These are phyloP conservation scores for Steatornis caripensis DNA, from an alignment of 2,113 vertebrate species.

Conservation along the genomic window DNA sequence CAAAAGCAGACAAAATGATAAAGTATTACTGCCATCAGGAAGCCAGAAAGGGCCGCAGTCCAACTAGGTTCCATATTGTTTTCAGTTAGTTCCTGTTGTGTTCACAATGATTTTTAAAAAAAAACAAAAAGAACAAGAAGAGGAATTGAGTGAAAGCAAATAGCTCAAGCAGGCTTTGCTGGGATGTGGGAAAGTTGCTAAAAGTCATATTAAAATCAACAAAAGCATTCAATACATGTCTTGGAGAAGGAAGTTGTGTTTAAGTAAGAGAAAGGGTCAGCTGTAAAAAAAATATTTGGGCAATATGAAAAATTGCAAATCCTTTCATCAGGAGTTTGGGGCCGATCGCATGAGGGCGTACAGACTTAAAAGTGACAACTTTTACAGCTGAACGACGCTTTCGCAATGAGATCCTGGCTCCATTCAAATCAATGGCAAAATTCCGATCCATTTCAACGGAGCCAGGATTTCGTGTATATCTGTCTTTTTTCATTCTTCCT, in stretches of 20 bases:
- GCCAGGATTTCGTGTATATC: neutral
- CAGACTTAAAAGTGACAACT: conserved; percentile 29
- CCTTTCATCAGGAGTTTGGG: conserved; percentile 13
- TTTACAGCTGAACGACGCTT: neutral
- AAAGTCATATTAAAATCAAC: conserved; percentile 43
- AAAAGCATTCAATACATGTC: conserved; percentile 30
- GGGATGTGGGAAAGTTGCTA: conserved; percentile 41
- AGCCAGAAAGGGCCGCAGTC: conserved; percentile 36
- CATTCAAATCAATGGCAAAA: conserved; percentile 21
- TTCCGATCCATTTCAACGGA: neutral
- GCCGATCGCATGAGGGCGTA: neutral
- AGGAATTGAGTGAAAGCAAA: neutral
- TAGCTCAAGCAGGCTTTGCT: neutral
- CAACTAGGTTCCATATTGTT: neutral
- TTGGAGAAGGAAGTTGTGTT: neutral
- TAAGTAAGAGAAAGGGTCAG: conserved; percentile 40
- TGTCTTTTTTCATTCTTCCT: conserved; percentile 12
- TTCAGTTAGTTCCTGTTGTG: conserved; percentile 13
- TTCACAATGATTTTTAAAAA: neutral
- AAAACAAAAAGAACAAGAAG: conserved; percentile 5
- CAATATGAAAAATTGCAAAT: conserved; percentile 40
- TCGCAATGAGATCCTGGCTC: neutral
- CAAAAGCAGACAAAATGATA: conserved; percentile 43
- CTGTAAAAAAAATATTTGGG: conserved; percentile 13
- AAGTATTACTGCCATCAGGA: conserved; percentile 20